Conservation (phyloP, 2,888 invertebrate species). For the Atrina japonica region DNA sequence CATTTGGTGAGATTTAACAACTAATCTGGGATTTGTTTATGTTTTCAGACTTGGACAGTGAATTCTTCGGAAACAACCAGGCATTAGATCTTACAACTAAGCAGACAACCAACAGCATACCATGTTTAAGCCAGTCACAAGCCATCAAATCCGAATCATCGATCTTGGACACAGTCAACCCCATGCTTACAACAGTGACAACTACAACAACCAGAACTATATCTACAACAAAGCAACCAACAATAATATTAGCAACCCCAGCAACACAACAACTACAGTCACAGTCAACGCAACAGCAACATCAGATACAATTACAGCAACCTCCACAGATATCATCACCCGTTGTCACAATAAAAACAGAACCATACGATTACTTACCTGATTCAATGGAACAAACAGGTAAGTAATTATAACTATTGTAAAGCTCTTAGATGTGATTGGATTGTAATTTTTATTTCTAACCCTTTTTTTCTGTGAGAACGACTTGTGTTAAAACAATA, state of each 20-base stretch:
- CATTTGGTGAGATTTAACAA: too few species aligned
- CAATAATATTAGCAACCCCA: constrained; percentile 79
- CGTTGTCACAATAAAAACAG: constrained; percentile 88
- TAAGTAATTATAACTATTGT: constrained; percentile 46
- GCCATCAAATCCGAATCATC: constrained; percentile 77
- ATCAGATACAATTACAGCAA: constrained; percentile 24
- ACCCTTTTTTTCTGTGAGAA: too few species aligned
- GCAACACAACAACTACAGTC: too few species aligned
- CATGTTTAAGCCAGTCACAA: constrained; percentile 4
- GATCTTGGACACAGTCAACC: constrained; percentile 64
- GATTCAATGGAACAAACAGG: constrained; percentile 59
- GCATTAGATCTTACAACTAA: constrained; percentile 85
- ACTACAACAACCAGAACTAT: constrained; percentile 57
- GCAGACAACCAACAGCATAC: constrained; percentile 13
- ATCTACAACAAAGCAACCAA: constrained; percentile 79
- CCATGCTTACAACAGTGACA: constrained; percentile 57
- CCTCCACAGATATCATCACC: constrained; percentile 72
- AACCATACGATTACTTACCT: constrained; percentile 80
- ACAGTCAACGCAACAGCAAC: constrained; percentile 25
- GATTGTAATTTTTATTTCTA: too few species aligned
- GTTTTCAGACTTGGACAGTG: constrained; percentile 89
- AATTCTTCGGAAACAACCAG: constrained; percentile 89
- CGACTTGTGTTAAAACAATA: too few species aligned
- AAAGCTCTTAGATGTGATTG: too few species aligned
- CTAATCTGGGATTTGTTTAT: too few species aligned